Base-by-base conservation (phyloP, 2,113 vertebrate genomes). In the Stercorarius parasiticus region DNA sequence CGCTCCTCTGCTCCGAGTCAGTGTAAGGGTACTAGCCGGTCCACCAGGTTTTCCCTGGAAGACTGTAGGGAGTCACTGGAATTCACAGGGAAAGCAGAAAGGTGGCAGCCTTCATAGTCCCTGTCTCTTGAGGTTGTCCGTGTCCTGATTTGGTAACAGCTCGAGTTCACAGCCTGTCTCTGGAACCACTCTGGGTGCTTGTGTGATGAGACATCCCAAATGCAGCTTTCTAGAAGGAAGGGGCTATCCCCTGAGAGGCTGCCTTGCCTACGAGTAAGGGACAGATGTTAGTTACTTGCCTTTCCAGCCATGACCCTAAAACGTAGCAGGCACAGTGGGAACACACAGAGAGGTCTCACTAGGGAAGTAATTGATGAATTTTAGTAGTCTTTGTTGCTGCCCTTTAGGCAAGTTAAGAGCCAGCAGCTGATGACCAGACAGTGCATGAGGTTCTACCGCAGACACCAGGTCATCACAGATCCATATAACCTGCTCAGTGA, bases 101-200 rank as follows among this genome's bases (percentile, higher is more conserved):
- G 4, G 6, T 62, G 56, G 32, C 15, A 71, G 18, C 25, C 29
- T 77, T 82, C 21, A 5, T 22, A 20, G 15, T 43, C 38, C 36
- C 6, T 20, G 4, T 52, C 40, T 67, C 45, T 53, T 58, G 27
- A 15, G 15, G 13, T 47, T 86, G 38, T 56, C 1, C 0, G 4
- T 43, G 19, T 49, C 36, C 47, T 65, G 6, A 36, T 59, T 29
- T 34, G 27, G 23, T 30, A 47, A 13, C 11, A 83, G 52, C 15
- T 55, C 21, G 27, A 7, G 4, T 47, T 90, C 3, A 1, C 36
- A 86, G 21, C 6, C 61, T 45, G 9, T 29, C 10, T 56, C 53
- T 69, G 32, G 36, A 77, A 47, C 19, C 22, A 38, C 27, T 64
- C 32, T 23, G 17, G 1, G 2, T 56, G 14, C 32, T 59, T 67